Evolutionary conservation across 2,888 invertebrate genomes (phyloP), one percentile per base, ranked within the genome.

Genomic region (Ichneumoninae sp.): DNA sequence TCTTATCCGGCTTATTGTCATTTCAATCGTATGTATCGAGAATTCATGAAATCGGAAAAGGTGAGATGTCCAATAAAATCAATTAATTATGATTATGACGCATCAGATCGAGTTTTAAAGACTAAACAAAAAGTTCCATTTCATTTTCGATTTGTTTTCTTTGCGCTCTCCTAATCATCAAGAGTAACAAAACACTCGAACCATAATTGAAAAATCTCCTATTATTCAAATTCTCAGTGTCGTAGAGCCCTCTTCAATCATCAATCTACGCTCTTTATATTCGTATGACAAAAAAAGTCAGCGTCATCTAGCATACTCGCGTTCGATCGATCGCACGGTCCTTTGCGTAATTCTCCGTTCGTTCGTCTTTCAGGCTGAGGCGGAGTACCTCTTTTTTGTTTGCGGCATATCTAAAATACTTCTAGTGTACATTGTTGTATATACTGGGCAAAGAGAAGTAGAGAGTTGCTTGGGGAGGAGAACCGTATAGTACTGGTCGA

Each of bases 361-460:
- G 30, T 57, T 26, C 71, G 36, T 52, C 50, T 65, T 71, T 71
- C 66, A 30, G 30, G 22, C 50, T 74, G 73, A 44, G 26, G 57
- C 57, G 57, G 60, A 81, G 60, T 22, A 7, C 13, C 44, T 69
- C 50, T 26, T 71, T 63, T 73, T 22, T 22, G n/a, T 54, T 66
- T 68, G 73, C n/a, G 68, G 77, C 69, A 36, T 74, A 74, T 81
- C 65, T 70, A 22, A 63, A 84, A 78, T 74, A 84, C 73, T 44
- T 36, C 50, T 57, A 33, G 52, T 50, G 68, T 69, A 40, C 65
- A 81, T 84, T 69, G 71, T 81, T 44, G 68, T 71, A n/a, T 40
- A 71, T 66, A 7, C n/a, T 33, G 65, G 52, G 40, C 4, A 36
- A 71, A 36, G 54, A 44, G 44, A 44, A 8, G 16, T 6, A 26